phyloP scores from a whole-genome alignment of 2,113 vertebrate genomes.

The Platanista minor region DNA sequence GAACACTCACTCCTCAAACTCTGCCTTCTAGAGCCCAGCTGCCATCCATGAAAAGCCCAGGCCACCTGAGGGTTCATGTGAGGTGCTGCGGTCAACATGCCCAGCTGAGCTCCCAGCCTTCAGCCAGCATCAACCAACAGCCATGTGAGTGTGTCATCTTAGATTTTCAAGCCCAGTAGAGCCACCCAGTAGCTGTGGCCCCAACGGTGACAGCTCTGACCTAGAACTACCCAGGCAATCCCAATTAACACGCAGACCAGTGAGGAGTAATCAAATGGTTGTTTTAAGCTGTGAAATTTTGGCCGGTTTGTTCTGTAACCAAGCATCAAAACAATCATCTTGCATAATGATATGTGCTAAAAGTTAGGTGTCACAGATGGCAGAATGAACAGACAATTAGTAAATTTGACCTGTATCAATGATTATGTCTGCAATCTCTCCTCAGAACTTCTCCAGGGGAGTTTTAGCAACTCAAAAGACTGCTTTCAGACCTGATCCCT shows the following conservation, averaged over 20 bases:
- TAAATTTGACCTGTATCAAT: not conserved
- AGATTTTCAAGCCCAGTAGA: not conserved
- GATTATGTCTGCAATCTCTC: not conserved
- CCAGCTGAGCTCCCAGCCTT: not conserved
- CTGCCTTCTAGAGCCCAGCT: not conserved
- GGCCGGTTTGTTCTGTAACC: not conserved
- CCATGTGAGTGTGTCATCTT: not conserved
- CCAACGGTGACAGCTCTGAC: not conserved
- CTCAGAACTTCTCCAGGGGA: not conserved
- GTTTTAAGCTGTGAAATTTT: not conserved
- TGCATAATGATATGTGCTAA: not conserved
- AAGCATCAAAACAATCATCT: not conserved
- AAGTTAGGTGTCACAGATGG: not conserved
- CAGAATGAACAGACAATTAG: not conserved
- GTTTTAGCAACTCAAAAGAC: not conserved
- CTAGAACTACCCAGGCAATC: not conserved
- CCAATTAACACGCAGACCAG: not conserved
- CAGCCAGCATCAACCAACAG: not conserved
- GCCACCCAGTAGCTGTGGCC: not conserved
- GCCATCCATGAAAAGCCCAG: not conserved
- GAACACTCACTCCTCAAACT: not conserved
- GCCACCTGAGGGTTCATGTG: not conserved
- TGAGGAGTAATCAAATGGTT: not conserved
- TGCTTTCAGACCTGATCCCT: not conserved
- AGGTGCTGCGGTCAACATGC: fast-evolving